Percentiles rank a stretch among this genome's conserved stretches.
phyloP scores from a whole-genome alignment of 2,888 invertebrate genomes.

The Halictus ligatus region DNA sequence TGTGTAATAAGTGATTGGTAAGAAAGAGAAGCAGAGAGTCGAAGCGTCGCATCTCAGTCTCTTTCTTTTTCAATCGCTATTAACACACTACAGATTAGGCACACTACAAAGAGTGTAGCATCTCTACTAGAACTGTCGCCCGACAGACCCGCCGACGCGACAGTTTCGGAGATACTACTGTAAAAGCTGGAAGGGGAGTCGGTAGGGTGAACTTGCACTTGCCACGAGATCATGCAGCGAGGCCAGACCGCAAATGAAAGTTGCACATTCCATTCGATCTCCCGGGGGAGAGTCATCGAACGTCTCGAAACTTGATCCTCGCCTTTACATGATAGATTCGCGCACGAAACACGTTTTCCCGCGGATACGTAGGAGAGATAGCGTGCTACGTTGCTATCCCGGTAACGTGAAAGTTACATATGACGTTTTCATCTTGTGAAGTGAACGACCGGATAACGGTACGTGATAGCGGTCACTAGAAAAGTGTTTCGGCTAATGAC shows the following conservation, averaged over 20 bases:
- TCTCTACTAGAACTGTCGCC: no score
- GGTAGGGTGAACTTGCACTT: constrained; percentile 51
- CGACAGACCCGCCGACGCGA: neutral
- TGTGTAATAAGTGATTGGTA: neutral
- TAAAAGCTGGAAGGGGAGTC: neutral
- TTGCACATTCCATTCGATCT: constrained; percentile 46
- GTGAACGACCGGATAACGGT: constrained; percentile 62
- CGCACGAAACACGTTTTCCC: constrained; percentile 46
- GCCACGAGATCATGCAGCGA: constrained; percentile 43
- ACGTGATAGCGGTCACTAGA: neutral
- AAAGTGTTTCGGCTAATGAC: neutral
- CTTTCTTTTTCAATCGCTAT: no score
- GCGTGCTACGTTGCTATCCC: constrained; percentile 40
- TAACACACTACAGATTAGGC: no score
- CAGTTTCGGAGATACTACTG: neutral
- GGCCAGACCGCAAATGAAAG: constrained; percentile 58
- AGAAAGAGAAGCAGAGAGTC: no score
- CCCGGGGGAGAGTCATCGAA: constrained; percentile 41
- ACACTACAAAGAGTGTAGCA: no score
- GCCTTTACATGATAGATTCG: constrained; percentile 20
- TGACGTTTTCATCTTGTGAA: constrained; percentile 36
- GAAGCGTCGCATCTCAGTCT: no score
- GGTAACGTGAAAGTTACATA: constrained; percentile 67
- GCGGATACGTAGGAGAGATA: constrained; percentile 35
- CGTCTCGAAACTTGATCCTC: constrained; percentile 38